Evolutionary conservation across 2,888 invertebrate genomes (phyloP).

Genomic region (Pyralis farinalis): DNA sequence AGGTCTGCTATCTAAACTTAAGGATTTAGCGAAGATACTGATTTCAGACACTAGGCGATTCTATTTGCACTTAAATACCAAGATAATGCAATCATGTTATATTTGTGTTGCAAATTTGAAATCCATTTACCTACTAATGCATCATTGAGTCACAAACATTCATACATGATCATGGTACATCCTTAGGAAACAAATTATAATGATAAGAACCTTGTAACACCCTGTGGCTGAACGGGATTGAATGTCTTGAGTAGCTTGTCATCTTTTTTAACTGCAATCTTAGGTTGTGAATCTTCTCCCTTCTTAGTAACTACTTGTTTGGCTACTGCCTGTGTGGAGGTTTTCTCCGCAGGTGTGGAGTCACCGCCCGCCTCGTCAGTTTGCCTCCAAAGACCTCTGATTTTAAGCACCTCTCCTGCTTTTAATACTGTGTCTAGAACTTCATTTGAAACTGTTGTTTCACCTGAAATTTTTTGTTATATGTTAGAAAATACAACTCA

Average conservation of each 20-base stretch:
- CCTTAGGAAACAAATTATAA: too few species aligned
- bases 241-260: constrained; percentile 71
- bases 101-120: too few species aligned
- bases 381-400: constrained; percentile 89
- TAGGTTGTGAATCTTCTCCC: constrained; percentile 49
- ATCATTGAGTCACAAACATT: too few species aligned
- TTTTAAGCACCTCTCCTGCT: constrained; percentile 90
- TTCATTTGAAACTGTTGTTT: constrained; percentile 92
- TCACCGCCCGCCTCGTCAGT: constrained; percentile 69
- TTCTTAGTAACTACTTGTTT: constrained; percentile 50
- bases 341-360: constrained; percentile 50
- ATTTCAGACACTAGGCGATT: too few species aligned
- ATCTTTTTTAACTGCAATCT: constrained; percentile 70
- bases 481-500: too few species aligned
- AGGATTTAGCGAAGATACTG: too few species aligned
- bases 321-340: constrained; percentile 37
- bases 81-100: too few species aligned
- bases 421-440: constrained; percentile 89
- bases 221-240: constrained; percentile 49
- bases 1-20: too few species aligned
- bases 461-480: constrained; percentile 62
- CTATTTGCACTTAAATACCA: too few species aligned
- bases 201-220: constrained; percentile 47
- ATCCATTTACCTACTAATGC: too few species aligned
- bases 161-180: too few species aligned